Evolutionary conservation across 2,113 vertebrate genomes (phyloP).

Genomic region (Ariopsis seemanni): DNA sequence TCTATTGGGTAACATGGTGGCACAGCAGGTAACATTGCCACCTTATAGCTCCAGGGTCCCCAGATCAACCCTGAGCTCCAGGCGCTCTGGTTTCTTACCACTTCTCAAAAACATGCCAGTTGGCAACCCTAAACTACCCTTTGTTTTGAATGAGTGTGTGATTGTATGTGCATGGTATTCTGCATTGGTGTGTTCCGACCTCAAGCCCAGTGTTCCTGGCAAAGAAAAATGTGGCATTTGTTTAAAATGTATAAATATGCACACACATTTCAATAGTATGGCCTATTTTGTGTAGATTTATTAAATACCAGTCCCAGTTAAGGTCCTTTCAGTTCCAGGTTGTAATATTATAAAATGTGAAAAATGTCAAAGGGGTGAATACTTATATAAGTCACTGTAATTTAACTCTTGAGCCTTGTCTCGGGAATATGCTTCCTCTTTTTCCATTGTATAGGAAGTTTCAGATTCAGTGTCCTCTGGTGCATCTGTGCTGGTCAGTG

Average conservation of each 20-base stretch:
- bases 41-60: background rate
- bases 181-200: background rate
- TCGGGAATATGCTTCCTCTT: background rate
- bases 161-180: background rate
- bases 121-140: background rate
- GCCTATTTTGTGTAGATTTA: background rate
- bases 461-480: conserved; percentile 40
- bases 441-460: background rate
- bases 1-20: background rate
- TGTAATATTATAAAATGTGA: background rate
- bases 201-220: background rate
- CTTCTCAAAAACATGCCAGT: background rate
- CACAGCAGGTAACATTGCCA: background rate
- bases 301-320: background rate
- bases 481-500: conserved; percentile 48
- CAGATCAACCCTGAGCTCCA: background rate
- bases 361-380: background rate
- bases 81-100: background rate
- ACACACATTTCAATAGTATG: background rate
- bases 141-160: background rate
- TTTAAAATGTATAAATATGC: background rate
- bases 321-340: background rate
- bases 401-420: background rate
- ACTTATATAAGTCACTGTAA: background rate
- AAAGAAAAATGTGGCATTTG: background rate